Evolutionary conservation across 2,113 vertebrate genomes (phyloP).

Genomic region (Pangasianodon gigas): DNA sequence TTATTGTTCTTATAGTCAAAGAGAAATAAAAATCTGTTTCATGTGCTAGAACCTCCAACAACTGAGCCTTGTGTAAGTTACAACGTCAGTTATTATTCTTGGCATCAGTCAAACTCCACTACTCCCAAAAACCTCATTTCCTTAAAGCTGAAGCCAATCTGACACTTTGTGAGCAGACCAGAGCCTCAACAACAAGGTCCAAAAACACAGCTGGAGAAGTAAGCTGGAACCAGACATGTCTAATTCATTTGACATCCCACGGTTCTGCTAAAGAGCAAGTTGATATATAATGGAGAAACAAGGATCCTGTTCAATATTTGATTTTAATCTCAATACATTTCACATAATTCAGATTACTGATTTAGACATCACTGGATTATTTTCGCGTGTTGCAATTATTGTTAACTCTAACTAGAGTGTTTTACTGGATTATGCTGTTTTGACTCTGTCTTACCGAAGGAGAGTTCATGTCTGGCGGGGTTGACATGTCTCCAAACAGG

Average conservation of each 20-base stretch:
- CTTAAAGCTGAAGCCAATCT: conserved; percentile 37
- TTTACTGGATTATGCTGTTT: conserved; percentile 19
- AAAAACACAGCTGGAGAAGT: conserved; percentile 36
- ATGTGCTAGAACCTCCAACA: conserved; percentile 27
- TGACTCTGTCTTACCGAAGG: conserved; percentile 78
- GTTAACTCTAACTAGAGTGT: neutral
- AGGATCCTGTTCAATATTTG: neutral
- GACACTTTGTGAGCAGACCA: conserved; percentile 20
- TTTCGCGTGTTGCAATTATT: neutral
- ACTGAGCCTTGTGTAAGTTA: conserved; percentile 43
- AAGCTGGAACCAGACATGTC: conserved; percentile 13
- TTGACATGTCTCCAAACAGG: conserved; percentile 97
- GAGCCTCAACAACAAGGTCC: conserved; percentile 34
- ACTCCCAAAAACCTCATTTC: conserved; percentile 47
- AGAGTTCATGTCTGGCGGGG: conserved; percentile 88
- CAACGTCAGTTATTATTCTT: conserved; percentile 44
- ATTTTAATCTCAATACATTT: neutral
- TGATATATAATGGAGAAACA: neutral
- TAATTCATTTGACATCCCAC: conserved; percentile 1
- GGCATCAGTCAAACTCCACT: conserved; percentile 26
- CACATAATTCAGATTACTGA: neutral
- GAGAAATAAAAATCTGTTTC: neutral
- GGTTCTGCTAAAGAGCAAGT: neutral
- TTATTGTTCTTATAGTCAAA: neutral
- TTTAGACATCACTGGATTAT: neutral